Conservation (phyloP, 2,113 vertebrate species). For the Xerus inauris region DNA sequence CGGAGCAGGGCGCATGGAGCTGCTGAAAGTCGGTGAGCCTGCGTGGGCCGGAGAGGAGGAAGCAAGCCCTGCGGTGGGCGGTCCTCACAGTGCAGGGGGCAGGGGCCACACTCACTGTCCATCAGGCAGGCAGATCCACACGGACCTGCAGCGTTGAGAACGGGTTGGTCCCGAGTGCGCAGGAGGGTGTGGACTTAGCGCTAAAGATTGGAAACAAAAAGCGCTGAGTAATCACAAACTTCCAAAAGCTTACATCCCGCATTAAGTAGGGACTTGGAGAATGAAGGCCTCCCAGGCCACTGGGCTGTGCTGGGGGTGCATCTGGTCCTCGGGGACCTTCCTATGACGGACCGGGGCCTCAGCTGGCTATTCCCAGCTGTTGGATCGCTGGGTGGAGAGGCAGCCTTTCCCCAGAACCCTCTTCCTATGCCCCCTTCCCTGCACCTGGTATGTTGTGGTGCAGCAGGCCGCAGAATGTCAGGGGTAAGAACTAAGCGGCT, state of each 20-base stretch:
- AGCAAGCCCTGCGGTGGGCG: not conserved
- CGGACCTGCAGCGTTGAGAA: not conserved
- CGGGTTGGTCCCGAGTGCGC: not conserved
- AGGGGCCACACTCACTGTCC: too few relatives aligned
- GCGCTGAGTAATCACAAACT: not conserved
- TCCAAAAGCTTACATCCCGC: not conserved
- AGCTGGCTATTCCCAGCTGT: rapidly evolving
- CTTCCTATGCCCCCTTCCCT: not conserved
- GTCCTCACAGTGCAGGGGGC: not conserved
- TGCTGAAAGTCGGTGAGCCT: not conserved
- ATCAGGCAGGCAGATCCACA: not conserved
- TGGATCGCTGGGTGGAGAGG: rapidly evolving
- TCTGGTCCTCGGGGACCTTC: not conserved
- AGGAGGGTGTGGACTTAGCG: too few relatives aligned
- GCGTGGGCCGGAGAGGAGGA: not conserved
- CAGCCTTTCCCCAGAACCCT: not conserved
- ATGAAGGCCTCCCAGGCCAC: not conserved
- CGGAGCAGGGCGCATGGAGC: not conserved
- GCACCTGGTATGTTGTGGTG: not conserved
- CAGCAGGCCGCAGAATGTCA: too few relatives aligned
- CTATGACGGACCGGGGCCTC: too few relatives aligned
- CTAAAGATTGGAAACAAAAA: not conserved
- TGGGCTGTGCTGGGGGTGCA: rapidly evolving
- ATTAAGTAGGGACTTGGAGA: too few relatives aligned
- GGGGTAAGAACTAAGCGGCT: not conserved